Evolutionary conservation across 2,888 invertebrate species (phyloP).

Genomic region (Nemurella pictetii): DNA sequence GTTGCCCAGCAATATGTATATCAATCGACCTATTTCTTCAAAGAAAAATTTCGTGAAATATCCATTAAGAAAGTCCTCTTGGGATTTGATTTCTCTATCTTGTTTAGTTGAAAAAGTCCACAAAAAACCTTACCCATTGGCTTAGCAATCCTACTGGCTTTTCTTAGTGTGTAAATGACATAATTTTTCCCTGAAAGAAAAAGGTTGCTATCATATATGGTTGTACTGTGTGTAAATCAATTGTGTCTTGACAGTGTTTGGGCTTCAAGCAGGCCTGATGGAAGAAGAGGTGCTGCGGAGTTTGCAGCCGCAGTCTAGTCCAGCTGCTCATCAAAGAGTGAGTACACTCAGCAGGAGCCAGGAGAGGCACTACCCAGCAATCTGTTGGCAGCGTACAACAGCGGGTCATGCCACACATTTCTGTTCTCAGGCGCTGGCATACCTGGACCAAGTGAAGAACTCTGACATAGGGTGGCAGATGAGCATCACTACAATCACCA

Average conservation of each 20-base stretch:
- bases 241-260: slow-evolving; percentile 36
- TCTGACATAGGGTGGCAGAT: slow-evolving; percentile 35
- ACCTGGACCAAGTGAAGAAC: slow-evolving; percentile 34
- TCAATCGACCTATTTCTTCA: too few species aligned
- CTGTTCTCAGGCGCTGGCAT: slow-evolving; percentile 27
- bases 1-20: too few species aligned
- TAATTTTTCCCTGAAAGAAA: too few species aligned
- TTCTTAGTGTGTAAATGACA: too few species aligned
- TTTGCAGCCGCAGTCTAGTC: slow-evolving; percentile 28
- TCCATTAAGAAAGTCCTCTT: too few species aligned
- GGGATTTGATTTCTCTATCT: too few species aligned
- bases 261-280: slow-evolving; percentile 7
- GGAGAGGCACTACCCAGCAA: neutral
- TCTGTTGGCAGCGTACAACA: neutral
- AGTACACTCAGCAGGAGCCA: neutral
- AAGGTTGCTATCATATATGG: too few species aligned
- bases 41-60: too few species aligned
- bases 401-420: neutral
- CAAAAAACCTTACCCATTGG: too few species aligned
- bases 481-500: slow-evolving; percentile 23
- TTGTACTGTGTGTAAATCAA: too few species aligned
- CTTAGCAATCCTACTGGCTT: too few species aligned
- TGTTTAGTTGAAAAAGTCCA: too few species aligned
- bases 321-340: slow-evolving; percentile 25
- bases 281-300: slow-evolving; percentile 31